Percentiles rank a stretch among this genome's conserved stretches.
These are phyloP conservation scores for Plebejus melissa DNA, from an alignment of 2,888 invertebrate species.

Conservation along the genomic window DNA sequence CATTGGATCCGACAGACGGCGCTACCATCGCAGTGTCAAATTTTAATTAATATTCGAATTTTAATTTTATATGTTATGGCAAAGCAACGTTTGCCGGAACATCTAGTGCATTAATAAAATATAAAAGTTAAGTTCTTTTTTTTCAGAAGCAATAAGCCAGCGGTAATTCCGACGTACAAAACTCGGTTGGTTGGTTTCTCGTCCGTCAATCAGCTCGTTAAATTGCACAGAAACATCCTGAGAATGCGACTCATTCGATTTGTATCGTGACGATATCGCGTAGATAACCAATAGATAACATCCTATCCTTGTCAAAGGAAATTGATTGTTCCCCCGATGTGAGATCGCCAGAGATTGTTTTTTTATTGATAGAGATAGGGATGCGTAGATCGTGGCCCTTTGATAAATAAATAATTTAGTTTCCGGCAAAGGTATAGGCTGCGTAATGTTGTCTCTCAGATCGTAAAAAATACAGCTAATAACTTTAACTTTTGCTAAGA, in stretches of 20 bases:
- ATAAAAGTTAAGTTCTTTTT: not conserved
- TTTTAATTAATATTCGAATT: too few relatives aligned
- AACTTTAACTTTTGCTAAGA: too few relatives aligned
- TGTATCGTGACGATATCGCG: conserved; percentile 9
- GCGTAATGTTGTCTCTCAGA: too few relatives aligned
- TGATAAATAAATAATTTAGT: not conserved
- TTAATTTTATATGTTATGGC: too few relatives aligned
- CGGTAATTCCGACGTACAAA: not conserved
- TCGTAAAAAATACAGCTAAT: too few relatives aligned
- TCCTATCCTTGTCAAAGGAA: conserved; percentile 21
- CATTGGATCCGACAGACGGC: too few relatives aligned
- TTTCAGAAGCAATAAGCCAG: not conserved
- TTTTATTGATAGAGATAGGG: conserved; percentile 1
- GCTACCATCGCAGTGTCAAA: too few relatives aligned
- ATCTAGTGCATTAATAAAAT: not conserved
- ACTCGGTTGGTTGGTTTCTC: conserved; percentile 18
- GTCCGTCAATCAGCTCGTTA: conserved; percentile 33
- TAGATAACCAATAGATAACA: conserved; percentile 16
- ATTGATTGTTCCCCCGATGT: conserved; percentile 8
- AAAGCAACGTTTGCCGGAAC: too few relatives aligned
- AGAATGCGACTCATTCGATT: conserved; percentile 29
- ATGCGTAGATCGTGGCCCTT: not conserved
- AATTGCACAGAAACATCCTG: conserved; percentile 34
- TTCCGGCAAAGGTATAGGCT: not conserved
- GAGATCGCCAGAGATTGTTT: conserved; percentile 10